phyloP scores from a whole-genome alignment of 1,140 invertebrate species.

The Bicyclus anynana region DNA sequence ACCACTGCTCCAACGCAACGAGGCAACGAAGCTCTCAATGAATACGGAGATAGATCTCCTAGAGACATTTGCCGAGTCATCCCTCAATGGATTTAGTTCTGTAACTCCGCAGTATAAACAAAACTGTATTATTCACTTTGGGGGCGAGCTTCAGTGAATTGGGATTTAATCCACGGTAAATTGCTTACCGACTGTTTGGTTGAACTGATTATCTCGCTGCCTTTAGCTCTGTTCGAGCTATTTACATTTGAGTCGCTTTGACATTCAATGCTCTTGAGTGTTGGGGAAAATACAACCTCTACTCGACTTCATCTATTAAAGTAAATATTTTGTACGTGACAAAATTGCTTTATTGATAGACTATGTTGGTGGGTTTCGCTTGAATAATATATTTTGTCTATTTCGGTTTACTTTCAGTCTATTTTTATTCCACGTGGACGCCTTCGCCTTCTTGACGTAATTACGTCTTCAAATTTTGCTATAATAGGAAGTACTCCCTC shows the following conservation, averaged over 20 bases:
- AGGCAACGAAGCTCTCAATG: no score
- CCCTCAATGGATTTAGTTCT: constrained; percentile 53
- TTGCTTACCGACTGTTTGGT: constrained; percentile 56
- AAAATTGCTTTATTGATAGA: no score
- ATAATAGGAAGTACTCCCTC: no score
- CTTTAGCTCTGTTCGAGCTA: constrained; percentile 34
- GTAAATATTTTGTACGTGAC: no score
- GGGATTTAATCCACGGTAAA: constrained; percentile 58
- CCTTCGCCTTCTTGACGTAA: no score
- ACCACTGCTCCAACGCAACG: no score
- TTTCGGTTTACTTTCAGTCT: no score
- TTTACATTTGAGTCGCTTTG: constrained; percentile 34
- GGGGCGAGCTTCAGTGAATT: constrained; percentile 49
- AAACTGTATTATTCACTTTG: constrained; percentile 61
- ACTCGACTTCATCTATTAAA: no score
- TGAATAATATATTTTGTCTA: no score
- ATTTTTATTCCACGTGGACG: no score
- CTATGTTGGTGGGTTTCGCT: no score
- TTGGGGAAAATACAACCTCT: not conserved
- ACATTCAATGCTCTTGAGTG: constrained; percentile 13
- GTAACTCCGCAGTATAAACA: constrained; percentile 52
- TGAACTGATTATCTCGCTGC: constrained; percentile 42
- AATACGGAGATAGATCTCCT: not conserved
- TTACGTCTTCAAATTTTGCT: no score
- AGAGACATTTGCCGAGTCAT: constrained; percentile 22